Base-by-base conservation (phyloP, 2,797 vertebrate genomes). In the Eutrigla gurnardus region DNA sequence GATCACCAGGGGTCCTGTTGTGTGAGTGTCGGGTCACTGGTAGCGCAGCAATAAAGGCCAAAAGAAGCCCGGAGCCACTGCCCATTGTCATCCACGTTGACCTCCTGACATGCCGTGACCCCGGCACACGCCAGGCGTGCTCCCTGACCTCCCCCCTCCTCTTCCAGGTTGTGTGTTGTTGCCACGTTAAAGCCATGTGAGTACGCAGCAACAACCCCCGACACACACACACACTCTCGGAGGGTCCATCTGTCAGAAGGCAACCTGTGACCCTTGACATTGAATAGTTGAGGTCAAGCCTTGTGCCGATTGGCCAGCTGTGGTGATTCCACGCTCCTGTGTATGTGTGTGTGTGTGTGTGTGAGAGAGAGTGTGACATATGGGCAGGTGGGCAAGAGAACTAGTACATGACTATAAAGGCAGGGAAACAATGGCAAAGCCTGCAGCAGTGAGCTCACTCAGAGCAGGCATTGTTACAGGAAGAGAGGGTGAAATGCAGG, bases 251-350 rank as follows among this genome's bases (percentile, higher is more conserved):
- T 90, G 91, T 73, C 77, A 79, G 82, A 87, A 89, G 70, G 75
- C 86, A 88, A 88, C 83, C 75, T 87, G 90, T 90, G 86, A 92
- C 91, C 87, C 80, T 76, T 81, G 82, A 86, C 80, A 65, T 82
- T 86, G 65, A 65, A 35, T 57, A n/a, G 73, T 63, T 5, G 53
- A 84, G 86, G 83, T 89, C 80, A 87, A 60, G 62, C 46, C 76
- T 65, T 7, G 46, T 79, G 87, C 73, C 18, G 35, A 68, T 45
- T 4, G 55, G 55, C 67, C 86, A 90, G 82, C 87, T 88, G 81
- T 74, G 72, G 77, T 59, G 50, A 61, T 76, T 66, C 59, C 80
- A 82, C 57, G 3, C 59, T 66, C 36, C 54, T 64, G 55, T 55
- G 13, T 68, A 42, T 65, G 45, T 66, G 60, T 77, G 72, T 73